These are phyloP conservation scores for Acrocephalus kingi DNA, from an alignment of 2,113 vertebrate genomes.

Conservation along the genomic window DNA sequence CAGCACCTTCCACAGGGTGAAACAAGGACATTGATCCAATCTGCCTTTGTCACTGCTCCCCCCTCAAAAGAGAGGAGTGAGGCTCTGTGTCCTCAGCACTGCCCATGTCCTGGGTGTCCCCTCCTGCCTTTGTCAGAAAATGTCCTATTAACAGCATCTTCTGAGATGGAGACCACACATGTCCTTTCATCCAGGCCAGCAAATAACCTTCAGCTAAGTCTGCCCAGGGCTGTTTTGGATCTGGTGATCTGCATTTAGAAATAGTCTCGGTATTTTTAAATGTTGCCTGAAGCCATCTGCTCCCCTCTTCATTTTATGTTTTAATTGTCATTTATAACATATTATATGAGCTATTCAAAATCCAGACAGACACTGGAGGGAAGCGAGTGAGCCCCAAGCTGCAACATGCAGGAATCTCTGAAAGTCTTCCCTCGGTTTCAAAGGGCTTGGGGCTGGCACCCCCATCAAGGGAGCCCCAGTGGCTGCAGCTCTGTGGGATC, in stretches of 20 bases:
- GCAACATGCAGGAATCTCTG: not conserved
- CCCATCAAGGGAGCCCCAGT: not conserved
- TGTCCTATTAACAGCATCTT: not conserved
- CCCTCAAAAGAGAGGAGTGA: not conserved
- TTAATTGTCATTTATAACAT: constrained; percentile 35
- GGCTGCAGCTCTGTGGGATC: not conserved
- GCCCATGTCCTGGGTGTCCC: not conserved
- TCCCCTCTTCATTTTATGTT: constrained; percentile 40
- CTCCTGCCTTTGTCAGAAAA: not conserved
- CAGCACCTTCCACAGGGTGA: not conserved
- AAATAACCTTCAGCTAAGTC: constrained; percentile 38
- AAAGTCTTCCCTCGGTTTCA: not conserved
- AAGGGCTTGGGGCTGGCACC: not conserved
- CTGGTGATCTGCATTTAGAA: constrained; percentile 48
- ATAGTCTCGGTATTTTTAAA: constrained; percentile 47
- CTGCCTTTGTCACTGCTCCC: not conserved
- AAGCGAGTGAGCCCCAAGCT: not conserved
- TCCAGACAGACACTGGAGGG: not conserved
- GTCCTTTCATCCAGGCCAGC: not conserved
- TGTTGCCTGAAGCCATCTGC: constrained; percentile 29
- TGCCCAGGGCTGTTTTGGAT: constrained; percentile 28
- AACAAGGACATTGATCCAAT: not conserved
- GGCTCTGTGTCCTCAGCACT: not conserved
- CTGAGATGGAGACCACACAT: constrained; percentile 7
- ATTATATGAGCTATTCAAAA: constrained; percentile 39